Evolutionary conservation across 2,113 vertebrate genomes (phyloP), one percentile per base, ranked within the genome.

Genomic region (Romanogobio albipinnatus): DNA sequence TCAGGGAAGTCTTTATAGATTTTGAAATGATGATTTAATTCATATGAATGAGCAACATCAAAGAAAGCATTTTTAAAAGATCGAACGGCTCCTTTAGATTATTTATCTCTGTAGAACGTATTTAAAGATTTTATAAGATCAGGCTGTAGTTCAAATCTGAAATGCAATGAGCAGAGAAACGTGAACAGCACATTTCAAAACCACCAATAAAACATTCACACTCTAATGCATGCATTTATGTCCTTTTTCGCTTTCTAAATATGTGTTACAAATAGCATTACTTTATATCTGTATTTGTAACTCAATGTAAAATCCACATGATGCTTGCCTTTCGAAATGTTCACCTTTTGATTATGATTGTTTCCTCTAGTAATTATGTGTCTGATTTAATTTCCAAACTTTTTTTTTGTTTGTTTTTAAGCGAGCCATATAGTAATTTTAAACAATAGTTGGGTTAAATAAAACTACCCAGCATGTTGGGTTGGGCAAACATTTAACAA

Each of bases 11-110:
- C 56, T 73, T 88, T 90, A 87, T 76, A 85, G 68, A 22, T 51
- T 80, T 79, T 80, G 82, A 82, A 90, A 62, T 71, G 76, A 89
- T 81, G 43, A 76, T 76, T 89, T 90, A 76, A 91, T 92, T 90
- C 79, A 86, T 76, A 82, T 90, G 59, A 87, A 87, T 90, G 39
- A 33, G 33, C 36, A 39, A 39, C 36, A 39, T 39, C 36, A 39
- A 39, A 39, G 36, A 39, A 4, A 51, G 89, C 49, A 51, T 14
- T 5, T 51, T 56, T 56, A 56, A 56, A 86, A 84, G 83, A 85
- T 81, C 36, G 84, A 78, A 86, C 74, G 84, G 81, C 71, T 85
- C 84, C 86, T 51, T 86, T 74, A 24, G 19, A 59, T 86, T 36
- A 81, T 81, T 82, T 85, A 86, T 70, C 76, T 62, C 36, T 62